phyloP scores from a whole-genome alignment of 2,888 invertebrate genomes.

The Diplazon laetatorius region DNA sequence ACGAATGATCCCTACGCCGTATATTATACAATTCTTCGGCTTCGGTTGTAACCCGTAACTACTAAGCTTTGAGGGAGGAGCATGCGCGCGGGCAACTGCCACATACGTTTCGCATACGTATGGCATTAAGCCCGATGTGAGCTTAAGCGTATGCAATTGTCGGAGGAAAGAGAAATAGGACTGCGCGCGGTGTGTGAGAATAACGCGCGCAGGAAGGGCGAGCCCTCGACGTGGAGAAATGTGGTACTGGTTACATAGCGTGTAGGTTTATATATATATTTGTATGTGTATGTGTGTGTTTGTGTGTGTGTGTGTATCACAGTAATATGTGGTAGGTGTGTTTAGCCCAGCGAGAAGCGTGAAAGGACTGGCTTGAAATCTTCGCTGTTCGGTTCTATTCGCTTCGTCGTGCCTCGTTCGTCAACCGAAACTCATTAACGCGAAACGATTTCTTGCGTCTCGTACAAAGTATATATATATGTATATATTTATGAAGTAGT shows the following conservation, averaged over 20 bases:
- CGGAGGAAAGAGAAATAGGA: neutral
- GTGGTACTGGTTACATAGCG: slow-evolving; percentile 2
- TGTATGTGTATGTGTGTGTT: too few species aligned
- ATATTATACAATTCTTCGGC: slow-evolving; percentile 39
- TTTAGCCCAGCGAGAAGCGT: slow-evolving; percentile 26
- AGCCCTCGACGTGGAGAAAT: neutral
- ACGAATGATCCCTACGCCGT: slow-evolving; percentile 22
- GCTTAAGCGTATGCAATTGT: slow-evolving; percentile 39
- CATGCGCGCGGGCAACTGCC: neutral
- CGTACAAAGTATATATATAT: too few species aligned
- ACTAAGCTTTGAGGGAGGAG: neutral
- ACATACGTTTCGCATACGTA: slow-evolving; percentile 28
- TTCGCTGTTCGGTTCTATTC: neutral
- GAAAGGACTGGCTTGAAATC: slow-evolving; percentile 54
- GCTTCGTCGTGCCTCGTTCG: slow-evolving; percentile 57
- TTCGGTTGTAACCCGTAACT: neutral
- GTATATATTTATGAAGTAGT: too few species aligned
- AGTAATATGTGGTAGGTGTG: slow-evolving; percentile 25
- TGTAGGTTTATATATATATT: neutral
- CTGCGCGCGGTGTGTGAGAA: neutral
- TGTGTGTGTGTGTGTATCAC: too few species aligned
- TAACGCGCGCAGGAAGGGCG: neutral
- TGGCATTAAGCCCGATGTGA: slow-evolving; percentile 49
- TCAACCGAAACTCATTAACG: slow-evolving; percentile 66
- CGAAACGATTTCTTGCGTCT: slow-evolving; percentile 56